These are phyloP conservation scores for Xerus rutilus DNA, from an alignment of 2,797 vertebrate species.

Conservation along the genomic window DNA sequence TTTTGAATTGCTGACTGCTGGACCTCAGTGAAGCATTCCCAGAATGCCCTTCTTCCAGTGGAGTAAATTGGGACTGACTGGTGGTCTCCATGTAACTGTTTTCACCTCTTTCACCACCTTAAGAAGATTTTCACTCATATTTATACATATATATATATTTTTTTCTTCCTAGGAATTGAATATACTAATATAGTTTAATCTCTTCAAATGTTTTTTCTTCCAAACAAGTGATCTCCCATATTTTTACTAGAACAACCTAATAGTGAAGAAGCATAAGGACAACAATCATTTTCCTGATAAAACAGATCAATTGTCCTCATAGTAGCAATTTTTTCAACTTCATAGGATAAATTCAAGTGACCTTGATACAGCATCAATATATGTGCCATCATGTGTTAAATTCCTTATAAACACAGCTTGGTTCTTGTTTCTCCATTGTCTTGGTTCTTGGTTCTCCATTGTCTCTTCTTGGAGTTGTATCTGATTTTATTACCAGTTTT, in stretches of 20 bases:
- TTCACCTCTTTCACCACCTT: neutral
- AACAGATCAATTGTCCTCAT: neutral
- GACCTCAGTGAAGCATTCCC: neutral
- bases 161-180: constrained; percentile 2
- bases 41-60: neutral
- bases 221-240: neutral
- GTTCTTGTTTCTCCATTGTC: no score
- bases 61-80: neutral
- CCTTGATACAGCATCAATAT: neutral
- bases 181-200: neutral
- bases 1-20: neutral
- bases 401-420: neutral
- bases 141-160: neutral
- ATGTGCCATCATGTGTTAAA: neutral
- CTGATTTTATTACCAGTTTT: neutral
- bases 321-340: neutral
- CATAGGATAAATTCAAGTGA: neutral
- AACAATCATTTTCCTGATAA: neutral
- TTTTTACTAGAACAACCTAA: neutral
- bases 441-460: no score
- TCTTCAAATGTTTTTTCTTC: neutral
- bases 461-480: neutral
- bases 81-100: neutral
- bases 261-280: neutral
- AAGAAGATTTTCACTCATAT: no score